Conservation (phyloP, 2,888 invertebrate genomes). For the Diarsia brunnea region DNA sequence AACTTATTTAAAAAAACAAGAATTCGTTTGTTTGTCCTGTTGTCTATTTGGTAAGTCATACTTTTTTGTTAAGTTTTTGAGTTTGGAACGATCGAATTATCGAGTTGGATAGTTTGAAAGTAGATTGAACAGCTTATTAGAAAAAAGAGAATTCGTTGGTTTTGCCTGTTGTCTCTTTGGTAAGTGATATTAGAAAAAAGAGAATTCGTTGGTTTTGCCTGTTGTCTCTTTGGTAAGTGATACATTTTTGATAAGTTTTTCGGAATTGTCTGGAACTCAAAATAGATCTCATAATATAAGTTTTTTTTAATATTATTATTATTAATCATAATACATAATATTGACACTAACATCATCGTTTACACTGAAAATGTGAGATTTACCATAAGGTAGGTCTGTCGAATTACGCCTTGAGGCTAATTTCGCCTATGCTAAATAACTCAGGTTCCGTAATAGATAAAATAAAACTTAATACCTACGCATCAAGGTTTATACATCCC, state of each 20-base stretch:
- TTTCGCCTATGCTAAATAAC: too few relatives aligned
- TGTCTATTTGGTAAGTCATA: conserved; percentile 30
- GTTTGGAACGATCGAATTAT: conserved; percentile 20
- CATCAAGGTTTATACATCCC: too few relatives aligned
- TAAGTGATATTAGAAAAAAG: too few relatives aligned
- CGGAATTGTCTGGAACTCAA: neutral
- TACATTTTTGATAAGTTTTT: neutral
- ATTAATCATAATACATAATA: too few relatives aligned
- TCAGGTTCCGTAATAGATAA: too few relatives aligned
- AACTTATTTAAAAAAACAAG: neutral
- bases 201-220: neutral
- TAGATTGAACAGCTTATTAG: neutral
- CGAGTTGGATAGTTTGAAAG: neutral
- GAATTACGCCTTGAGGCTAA: too few relatives aligned
- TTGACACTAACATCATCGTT: too few relatives aligned
- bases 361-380: too few relatives aligned
- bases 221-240: neutral
- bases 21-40: conserved; percentile 10
- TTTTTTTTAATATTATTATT: too few relatives aligned
- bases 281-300: neutral
- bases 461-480: too few relatives aligned
- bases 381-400: too few relatives aligned
- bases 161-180: too few relatives aligned
- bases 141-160: neutral
- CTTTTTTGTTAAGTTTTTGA: conserved; percentile 1